Base-by-base conservation (phyloP, 2,797 vertebrate species). In the Onychomys arenicola region DNA sequence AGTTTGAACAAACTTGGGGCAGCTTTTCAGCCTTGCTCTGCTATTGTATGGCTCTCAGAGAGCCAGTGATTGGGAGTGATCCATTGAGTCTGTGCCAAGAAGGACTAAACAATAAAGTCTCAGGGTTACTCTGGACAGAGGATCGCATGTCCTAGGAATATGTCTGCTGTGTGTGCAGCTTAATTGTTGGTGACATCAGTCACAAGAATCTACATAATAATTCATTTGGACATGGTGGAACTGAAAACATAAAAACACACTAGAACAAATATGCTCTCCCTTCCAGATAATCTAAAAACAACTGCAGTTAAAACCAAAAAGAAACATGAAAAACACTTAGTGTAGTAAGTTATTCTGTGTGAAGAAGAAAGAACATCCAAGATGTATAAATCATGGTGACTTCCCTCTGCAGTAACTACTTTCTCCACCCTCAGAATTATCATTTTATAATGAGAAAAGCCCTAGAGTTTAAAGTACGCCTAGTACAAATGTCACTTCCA, bases 401-500 rank as follows among this genome's bases (percentile, higher is more conserved):
- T 97, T 97, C 96, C 77, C 82, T 98, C 97, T 93, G 86, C 91
- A 95, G 84, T 96, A 88, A 98, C 95, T 77, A 97, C 67, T 83
- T 97, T 98, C 96, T 91, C 2, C 98, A 69, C 95, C 97, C 52
- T 97, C 97, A 96, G 98, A 98, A 96, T 98, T 98, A 98, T 98
- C 98, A 98, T 98, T 98, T 97, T 96, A 76, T 98, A 98, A 97
- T 97, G 96, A 92, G 97, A 96, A 98, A 98, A 97, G 95, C 13
- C 82, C 93, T 97, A 88, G 97, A 96, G 97, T 97, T 98, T 96
- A 96, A 97, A 97, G 94, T 96, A 94, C 81, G 95, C 93, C 96
- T 98, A 88, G 14, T 98, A 97, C 98, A 98, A 98, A 98, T 98
- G 98, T 98, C 98, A 98, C 98, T 98, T 97, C 86, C 98, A 98